phyloP scores from a whole-genome alignment of 2,888 invertebrate genomes.

The Portevinia maculata region DNA sequence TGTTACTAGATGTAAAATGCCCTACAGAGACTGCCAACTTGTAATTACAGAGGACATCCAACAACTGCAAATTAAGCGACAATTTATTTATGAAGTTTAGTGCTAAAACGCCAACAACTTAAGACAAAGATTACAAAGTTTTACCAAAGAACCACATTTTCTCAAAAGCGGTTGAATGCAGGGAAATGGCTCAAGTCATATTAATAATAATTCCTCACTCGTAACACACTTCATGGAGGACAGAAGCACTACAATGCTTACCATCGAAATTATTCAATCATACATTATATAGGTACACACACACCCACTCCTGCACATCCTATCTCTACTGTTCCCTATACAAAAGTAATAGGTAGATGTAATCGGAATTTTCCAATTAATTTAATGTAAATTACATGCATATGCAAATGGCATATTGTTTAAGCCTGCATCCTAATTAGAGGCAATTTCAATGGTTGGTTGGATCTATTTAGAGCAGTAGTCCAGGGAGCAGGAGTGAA shows the following conservation, averaged over 20 bases:
- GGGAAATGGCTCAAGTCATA: slow-evolving; percentile 9
- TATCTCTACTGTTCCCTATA: neutral
- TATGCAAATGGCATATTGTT: slow-evolving; percentile 71
- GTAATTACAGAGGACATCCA: slow-evolving; percentile 24
- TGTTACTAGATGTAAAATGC: neutral
- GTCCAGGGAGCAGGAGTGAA: slow-evolving; percentile 1
- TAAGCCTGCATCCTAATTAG: slow-evolving; percentile 72
- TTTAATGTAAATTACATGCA: slow-evolving; percentile 68
- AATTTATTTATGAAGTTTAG: slow-evolving; percentile 30
- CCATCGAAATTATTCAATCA: slow-evolving; percentile 2
- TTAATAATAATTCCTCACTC: slow-evolving; percentile 39
- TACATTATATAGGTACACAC: neutral
- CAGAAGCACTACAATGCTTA: slow-evolving; percentile 2
- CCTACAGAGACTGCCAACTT: slow-evolving; percentile 8
- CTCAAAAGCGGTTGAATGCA: neutral
- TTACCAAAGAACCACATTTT: slow-evolving; percentile 7
- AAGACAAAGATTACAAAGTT: slow-evolving; percentile 26
- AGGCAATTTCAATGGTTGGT: slow-evolving; percentile 68
- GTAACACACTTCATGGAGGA: slow-evolving; percentile 34
- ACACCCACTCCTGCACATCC: neutral
- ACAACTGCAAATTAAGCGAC: slow-evolving; percentile 30
- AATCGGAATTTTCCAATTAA: slow-evolving; percentile 72
- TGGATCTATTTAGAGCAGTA: slow-evolving; percentile 55
- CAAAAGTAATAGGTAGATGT: slow-evolving; percentile 38
- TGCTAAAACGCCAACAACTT: slow-evolving; percentile 6